Conservation (phyloP, 2,888 invertebrate genomes). For the Carpatolechia fugitivella region DNA sequence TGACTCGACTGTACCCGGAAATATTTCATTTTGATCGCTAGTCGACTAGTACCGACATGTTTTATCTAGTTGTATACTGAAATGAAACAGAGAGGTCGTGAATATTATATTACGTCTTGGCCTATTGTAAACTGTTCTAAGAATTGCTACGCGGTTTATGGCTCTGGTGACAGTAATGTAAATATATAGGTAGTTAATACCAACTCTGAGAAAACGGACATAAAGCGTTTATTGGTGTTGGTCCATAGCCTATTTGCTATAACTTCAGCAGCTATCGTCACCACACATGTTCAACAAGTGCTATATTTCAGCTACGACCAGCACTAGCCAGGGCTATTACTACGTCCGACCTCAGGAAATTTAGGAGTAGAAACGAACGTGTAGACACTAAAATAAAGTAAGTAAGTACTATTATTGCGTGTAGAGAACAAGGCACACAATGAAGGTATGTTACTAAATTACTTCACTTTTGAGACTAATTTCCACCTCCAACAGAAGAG, state of each 20-base stretch:
- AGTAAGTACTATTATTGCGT: not conserved
- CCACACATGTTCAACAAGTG: slow-evolving; percentile 5
- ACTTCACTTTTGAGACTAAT: slow-evolving; percentile 29
- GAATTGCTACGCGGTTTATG: not conserved
- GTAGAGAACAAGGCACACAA: not conserved
- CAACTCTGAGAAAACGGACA: no score
- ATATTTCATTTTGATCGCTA: no score
- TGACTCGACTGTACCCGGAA: no score
- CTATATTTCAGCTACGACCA: not conserved
- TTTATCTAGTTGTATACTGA: no score
- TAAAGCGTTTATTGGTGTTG: no score
- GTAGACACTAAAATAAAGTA: not conserved
- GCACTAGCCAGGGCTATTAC: not conserved
- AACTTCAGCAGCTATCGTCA: not conserved
- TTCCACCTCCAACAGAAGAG: slow-evolving; percentile 30
- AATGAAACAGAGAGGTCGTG: no score
- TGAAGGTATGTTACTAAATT: slow-evolving; percentile 28
- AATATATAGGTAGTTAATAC: no score
- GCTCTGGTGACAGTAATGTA: not conserved
- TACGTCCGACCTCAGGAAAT: not conserved
- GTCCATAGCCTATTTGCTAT: not conserved
- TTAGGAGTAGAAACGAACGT: not conserved
- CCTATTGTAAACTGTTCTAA: no score
- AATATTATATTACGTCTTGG: no score
- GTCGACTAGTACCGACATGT: not conserved